Base-by-base conservation (phyloP, 2,888 invertebrate species). In the Andrena hattorfiana region DNA sequence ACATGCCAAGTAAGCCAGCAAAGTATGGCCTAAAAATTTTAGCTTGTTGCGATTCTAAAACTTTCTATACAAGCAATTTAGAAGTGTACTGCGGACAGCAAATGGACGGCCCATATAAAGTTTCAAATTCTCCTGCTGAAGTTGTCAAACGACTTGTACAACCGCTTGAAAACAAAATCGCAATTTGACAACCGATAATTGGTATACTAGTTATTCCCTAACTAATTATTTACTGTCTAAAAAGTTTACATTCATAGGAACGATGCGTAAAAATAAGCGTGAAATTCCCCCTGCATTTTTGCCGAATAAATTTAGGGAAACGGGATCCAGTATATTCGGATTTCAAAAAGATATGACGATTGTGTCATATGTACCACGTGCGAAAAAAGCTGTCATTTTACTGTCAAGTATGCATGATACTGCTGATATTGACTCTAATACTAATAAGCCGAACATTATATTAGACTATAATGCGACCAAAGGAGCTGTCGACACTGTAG, bases 41-140 rank as follows among this genome's bases (percentile, higher is more conserved):
- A 6, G 54, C 32, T 10, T 30, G 32, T 13, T 32, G 51, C 23
- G 64, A 73, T 20, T n/a, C 16, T 8, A 64, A 56, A 26, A 73
- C 54, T 13, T 64, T 28, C 16, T 73, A 16, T 48, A 64, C 56
- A 5, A 28, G 26, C n/a, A 73, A 48, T 56, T 49, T 72, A 20
- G 72, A 72, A 60, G 23, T 72, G 10, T 64, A 35, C 16, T 51
- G 51, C 26, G 64, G 64, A 3, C 35, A 72, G 4, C 28, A 72
- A n/a, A 28, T 48, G 20, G 51, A 63, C n/a, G 72, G 64, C 2
- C 35, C 23, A n/a, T 72, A 72, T 49, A 63, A 32, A 26, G 35
- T 54, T 13, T 26, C 23, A 1, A 63, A 63, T 30, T 51, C 51
- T 13, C 16, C 63, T 10, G 23, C 51, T 4, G 32, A 20, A 8